phyloP scores from a whole-genome alignment of 1,140 invertebrate species.

The Drosophila ficusphila region DNA sequence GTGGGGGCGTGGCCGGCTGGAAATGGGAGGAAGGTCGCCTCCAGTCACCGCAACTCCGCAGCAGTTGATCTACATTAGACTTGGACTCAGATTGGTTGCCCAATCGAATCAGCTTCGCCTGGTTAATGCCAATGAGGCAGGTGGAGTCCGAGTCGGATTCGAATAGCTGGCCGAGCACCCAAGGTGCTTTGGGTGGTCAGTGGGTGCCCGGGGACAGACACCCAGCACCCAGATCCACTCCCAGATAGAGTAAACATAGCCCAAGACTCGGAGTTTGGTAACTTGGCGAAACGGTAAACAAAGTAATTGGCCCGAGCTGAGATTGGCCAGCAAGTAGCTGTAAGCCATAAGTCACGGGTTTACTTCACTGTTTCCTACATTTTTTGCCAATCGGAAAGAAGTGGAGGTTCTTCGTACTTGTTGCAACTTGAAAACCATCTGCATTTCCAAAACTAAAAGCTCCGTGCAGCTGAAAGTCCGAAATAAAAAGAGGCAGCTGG shows the following conservation, averaged over 20 bases:
- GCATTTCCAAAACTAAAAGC: conserved; percentile 1
- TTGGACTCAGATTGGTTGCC: too few relatives aligned
- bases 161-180: not conserved
- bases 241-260: not conserved
- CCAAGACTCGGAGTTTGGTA: not conserved
- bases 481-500: conserved; percentile 33
- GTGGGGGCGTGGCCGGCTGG: conserved; percentile 23
- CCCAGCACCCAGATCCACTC: not conserved
- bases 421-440: conserved; percentile 15
- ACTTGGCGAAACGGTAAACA: not conserved
- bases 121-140: conserved; percentile 14
- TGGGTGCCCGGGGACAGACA: not conserved
- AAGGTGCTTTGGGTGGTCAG: conserved; percentile 3
- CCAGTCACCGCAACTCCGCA: conserved; percentile 3
- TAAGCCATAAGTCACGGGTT: too few relatives aligned
- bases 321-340: not conserved
- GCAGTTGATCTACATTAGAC: conserved; percentile 31
- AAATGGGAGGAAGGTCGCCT: conserved; percentile 34
- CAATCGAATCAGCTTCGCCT: conserved; percentile 14
- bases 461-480: conserved; percentile 29
- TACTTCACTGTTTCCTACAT: too few relatives aligned
- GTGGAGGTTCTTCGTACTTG: conserved; percentile 1
- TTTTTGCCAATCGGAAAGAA: not conserved
- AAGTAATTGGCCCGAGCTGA: not conserved
- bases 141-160: conserved; percentile 2